Percentiles rank a stretch among this genome's conserved stretches.
These are phyloP conservation scores for Scaptomyza flava DNA, from an alignment of 2,888 invertebrate genomes.

Conservation along the genomic window DNA sequence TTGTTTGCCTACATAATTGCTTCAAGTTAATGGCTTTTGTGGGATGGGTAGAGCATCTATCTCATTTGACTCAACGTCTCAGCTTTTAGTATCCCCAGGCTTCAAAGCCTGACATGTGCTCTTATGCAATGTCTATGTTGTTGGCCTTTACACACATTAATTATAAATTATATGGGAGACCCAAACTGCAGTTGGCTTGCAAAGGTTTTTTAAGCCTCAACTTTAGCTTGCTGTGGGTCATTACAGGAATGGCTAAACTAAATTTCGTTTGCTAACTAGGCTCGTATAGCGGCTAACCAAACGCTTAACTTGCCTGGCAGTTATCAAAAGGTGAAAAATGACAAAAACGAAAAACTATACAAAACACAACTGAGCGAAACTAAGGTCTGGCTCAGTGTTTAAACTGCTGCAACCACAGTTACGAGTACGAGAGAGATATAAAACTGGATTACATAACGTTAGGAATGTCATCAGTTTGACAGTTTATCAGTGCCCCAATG, in stretches of 20 bases:
- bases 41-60: slow-evolving; percentile 12
- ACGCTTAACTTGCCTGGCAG: slow-evolving; percentile 43
- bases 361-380: background rate
- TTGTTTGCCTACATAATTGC: slow-evolving; percentile 76
- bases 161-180: slow-evolving; percentile 53
- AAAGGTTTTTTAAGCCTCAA: slow-evolving; percentile 7
- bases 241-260: slow-evolving; percentile 57
- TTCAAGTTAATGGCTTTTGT: slow-evolving; percentile 59
- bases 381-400: background rate
- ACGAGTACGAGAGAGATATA: background rate
- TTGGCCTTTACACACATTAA: slow-evolving; percentile 63
- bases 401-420: background rate
- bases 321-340: slow-evolving; percentile 3
- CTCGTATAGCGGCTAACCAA: slow-evolving; percentile 25
- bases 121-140: slow-evolving; percentile 14
- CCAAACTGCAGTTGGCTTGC: slow-evolving; percentile 51
- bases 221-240: slow-evolving; percentile 24
- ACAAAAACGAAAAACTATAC: background rate
- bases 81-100: slow-evolving; percentile 30
- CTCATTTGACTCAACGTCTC: slow-evolving; percentile 63
- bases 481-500: slow-evolving; percentile 53
- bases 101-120: slow-evolving; percentile 51
- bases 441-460: slow-evolving; percentile 54
- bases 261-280: slow-evolving; percentile 26
- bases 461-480: slow-evolving; percentile 66